Base-by-base conservation (phyloP, 1,140 invertebrate genomes). In the Halotydeus destructor region DNA sequence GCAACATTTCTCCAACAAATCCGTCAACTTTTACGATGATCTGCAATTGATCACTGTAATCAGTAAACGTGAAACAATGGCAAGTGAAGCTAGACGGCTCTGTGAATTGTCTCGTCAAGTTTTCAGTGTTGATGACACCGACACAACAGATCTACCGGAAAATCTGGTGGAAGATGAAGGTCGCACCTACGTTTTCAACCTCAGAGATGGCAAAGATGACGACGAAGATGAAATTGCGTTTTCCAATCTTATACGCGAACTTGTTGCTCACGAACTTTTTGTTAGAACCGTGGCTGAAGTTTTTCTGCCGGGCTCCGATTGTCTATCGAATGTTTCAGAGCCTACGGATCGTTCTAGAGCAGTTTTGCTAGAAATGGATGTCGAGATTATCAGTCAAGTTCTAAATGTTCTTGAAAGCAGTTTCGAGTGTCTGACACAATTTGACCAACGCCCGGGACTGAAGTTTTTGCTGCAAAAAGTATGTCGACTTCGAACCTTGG, bases 401-500 rank as follows among this genome's bases (percentile, higher is more conserved):
- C 24, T 37, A 4, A n/a, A 30, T 9, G 28, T 30, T 37, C n/a
- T n/a, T n/a, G n/a, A n/a, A n/a, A n/a, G n/a, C n/a, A n/a, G n/a
- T 37, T n/a, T 11, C 35, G 24, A 37, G 12, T 23, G 16, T n/a
- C 19, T 19, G 35, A 37, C 16, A 5, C 24, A 81, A 51, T 89
- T 91, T 58, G 84, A 93, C 57, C 66, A 69, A 5, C 69, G 84
- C 16, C 84, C 85, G 0, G 84, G 84, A 0, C 60, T 93, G 5
- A 91, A 91, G 57, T 89, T 91, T 57, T 66, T 91, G 4, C 71
- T 88, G 33, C 83, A 91, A 59, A 91, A 89, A 66, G 83, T 91
- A 0, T 79, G 76, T 0, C 77, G 78, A 52, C 68, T 85, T 41
- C 76, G 78, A 28, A 71, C 79, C 50, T 80, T 83, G 9, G 82